Conservation (phyloP, 2,888 invertebrate genomes). For the Physocephala rufipes region DNA sequence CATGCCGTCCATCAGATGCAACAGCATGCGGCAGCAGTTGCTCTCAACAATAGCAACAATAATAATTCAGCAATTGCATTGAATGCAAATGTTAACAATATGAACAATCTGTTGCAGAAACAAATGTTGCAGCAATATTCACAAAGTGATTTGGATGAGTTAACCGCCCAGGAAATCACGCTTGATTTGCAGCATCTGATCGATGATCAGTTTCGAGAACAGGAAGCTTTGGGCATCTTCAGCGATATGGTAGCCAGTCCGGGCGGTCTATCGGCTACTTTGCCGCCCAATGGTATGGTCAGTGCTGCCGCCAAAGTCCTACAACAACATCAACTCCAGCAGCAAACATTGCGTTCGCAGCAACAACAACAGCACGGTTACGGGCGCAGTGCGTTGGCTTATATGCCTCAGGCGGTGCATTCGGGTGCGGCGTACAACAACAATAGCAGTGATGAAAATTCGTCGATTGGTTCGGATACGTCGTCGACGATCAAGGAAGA, state of each 20-base stretch:
- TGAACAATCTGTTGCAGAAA: conserved; percentile 68
- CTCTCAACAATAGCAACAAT: conserved; percentile 53
- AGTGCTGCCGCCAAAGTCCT: conserved; percentile 64
- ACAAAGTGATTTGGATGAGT: conserved; percentile 85
- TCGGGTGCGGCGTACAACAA: conserved; percentile 68
- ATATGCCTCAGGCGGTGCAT: conserved; percentile 93
- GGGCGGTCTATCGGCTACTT: conserved; percentile 60
- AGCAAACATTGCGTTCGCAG: conserved; percentile 57
- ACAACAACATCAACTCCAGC: conserved; percentile 62
- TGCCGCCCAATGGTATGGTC: conserved; percentile 64
- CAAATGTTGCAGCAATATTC: conserved; percentile 76
- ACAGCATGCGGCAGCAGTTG: conserved; percentile 57
- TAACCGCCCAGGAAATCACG: conserved; percentile 92
- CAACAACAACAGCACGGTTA: conserved; percentile 59
- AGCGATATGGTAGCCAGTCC: conserved; percentile 79
- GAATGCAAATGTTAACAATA: conserved; percentile 52
- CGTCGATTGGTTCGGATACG: conserved; percentile 72
- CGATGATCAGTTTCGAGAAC: conserved; percentile 90
- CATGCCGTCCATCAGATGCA: conserved; percentile 66
- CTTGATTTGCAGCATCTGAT: conserved; percentile 91
- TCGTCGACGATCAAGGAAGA: conserved; percentile 87
- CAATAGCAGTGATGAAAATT: conserved; percentile 70
- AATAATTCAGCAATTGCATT: conserved; percentile 46
- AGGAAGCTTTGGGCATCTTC: conserved; percentile 78
- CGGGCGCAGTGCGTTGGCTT: conserved; percentile 80